Evolutionary conservation across 2,113 vertebrate species (phyloP).

Genomic region (Phalacrocorax aristotelis): DNA sequence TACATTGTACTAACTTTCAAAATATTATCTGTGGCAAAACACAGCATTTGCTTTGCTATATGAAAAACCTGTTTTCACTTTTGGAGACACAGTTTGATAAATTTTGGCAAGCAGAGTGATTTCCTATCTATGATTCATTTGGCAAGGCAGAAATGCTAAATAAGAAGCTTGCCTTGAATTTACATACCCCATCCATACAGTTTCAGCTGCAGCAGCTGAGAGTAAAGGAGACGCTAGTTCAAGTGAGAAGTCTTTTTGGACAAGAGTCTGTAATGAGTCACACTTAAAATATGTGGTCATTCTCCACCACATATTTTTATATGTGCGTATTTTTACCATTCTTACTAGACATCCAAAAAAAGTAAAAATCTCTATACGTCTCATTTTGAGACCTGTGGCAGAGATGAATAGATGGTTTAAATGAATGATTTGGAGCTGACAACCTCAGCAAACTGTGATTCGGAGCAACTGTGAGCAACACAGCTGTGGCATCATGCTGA

Average conservation of each 20-base stretch:
- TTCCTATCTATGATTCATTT: slow-evolving; percentile 62
- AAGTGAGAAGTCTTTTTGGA: slow-evolving; percentile 16
- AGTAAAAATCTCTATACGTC: neutral
- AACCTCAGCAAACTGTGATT: slow-evolving; percentile 35
- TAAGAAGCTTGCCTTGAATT: slow-evolving; percentile 54
- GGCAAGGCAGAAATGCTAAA: slow-evolving; percentile 58
- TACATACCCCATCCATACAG: neutral
- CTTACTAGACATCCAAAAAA: neutral
- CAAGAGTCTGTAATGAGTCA: neutral
- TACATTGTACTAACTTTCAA: slow-evolving; percentile 68
- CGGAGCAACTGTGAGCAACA: neutral
- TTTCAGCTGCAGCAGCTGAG: slow-evolving; percentile 53
- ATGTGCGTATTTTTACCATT: neutral
- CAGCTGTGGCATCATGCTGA: slow-evolving; percentile 21
- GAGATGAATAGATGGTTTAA: neutral
- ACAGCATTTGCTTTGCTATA: slow-evolving; percentile 64
- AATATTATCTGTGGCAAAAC: slow-evolving; percentile 72
- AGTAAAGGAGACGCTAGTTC: slow-evolving; percentile 15
- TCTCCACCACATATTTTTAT: too few species aligned
- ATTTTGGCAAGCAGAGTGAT: slow-evolving; percentile 66
- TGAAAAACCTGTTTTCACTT: slow-evolving; percentile 68
- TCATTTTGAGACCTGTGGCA: slow-evolving; percentile 10
- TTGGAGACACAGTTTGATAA: slow-evolving; percentile 66
- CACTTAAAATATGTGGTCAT: neutral
- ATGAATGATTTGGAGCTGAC: slow-evolving; percentile 25